phyloP scores from a whole-genome alignment of 2,888 invertebrate genomes.

The Drosophila anceps region DNA sequence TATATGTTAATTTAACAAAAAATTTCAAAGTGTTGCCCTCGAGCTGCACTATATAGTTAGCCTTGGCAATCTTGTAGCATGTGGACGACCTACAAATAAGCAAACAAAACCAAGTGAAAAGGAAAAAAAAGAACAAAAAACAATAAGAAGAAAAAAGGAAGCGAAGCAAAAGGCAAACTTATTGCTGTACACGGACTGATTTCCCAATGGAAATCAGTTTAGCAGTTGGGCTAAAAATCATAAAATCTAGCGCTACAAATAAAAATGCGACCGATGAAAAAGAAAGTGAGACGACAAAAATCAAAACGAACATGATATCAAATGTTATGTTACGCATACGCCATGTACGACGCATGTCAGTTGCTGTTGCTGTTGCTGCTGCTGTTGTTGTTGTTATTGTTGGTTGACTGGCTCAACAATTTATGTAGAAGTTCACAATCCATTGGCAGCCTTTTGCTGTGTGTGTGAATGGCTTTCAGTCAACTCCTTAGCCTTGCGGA shows the following conservation, averaged over 20 bases:
- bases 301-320: conserved; percentile 47
- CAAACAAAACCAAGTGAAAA: conserved; percentile 39
- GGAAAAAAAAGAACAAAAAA: not conserved
- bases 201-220: conserved; percentile 85
- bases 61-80: conserved; percentile 21
- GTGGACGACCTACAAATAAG: conserved; percentile 35
- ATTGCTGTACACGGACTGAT: conserved; percentile 62
- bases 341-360: conserved; percentile 54
- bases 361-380: conserved; percentile 9
- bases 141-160: conserved; percentile 2
- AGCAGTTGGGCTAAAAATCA: conserved; percentile 82
- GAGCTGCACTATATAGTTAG: conserved; percentile 18
- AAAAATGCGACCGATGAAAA: conserved; percentile 66
- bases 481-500: conserved; percentile 32
- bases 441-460: conserved; percentile 51
- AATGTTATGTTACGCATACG: conserved; percentile 72
- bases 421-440: conserved; percentile 68
- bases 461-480: conserved; percentile 49
- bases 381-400: conserved; percentile 14
- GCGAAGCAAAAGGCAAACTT: conserved; percentile 52
- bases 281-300: conserved; percentile 51
- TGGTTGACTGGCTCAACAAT: conserved; percentile 60
- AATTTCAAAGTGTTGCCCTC: conserved; percentile 14
- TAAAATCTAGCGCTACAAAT: conserved; percentile 82
- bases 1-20: conserved; percentile 9